Base-by-base conservation (phyloP, 2,888 invertebrate genomes). In the Pseudoips prasinana region DNA sequence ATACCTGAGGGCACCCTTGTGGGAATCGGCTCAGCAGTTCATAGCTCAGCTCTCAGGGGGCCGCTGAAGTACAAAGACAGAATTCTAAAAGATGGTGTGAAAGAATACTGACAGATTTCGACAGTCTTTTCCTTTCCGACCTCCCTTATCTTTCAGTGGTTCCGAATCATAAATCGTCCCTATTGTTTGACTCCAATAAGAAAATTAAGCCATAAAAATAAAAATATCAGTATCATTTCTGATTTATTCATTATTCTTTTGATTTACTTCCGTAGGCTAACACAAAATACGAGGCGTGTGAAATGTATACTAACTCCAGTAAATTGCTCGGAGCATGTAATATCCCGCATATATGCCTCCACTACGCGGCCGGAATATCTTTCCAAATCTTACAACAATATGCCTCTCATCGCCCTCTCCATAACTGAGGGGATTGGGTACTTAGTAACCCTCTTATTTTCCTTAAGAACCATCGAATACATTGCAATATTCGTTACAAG, bases 361-460 rank as follows among this genome's bases (percentile, higher is more conserved):
- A 27, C 34, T 38, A 57, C 46, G 54, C 43, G 41, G 39, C 26
- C 37, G 17, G 39, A 57, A 57, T 57, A 35, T 48, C 43, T 39
- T 53, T 48, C 28, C 34, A 30, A 40, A 39, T 49, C 44, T 48
- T 33, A 39, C 35, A 29, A 53, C 53, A 57, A 49, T 49, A 53
- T 46, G 49, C 36, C 7, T 20, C 20, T n/a, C 20, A 20, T 20
- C n/a, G 2, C 20, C 14, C 14, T n/a, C n/a, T n/a, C n/a, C n/a
- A n/a, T n/a, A n/a, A n/a, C n/a, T n/a, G 20, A 7, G 20, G n/a
- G n/a, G 20, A 20, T 20, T 3, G 5, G 14, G 14, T 14, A 5
- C 14, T 48, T 48, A 48, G 20, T 39, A 26, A 27, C 41, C 35
- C 28, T 31, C 45, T 22, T 25, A 43, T 48, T 49, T 53, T 43